Evolutionary conservation across 2,113 vertebrate genomes (phyloP), one percentile per base, ranked within the genome.

Genomic region (Tenrec ecaudatus): DNA sequence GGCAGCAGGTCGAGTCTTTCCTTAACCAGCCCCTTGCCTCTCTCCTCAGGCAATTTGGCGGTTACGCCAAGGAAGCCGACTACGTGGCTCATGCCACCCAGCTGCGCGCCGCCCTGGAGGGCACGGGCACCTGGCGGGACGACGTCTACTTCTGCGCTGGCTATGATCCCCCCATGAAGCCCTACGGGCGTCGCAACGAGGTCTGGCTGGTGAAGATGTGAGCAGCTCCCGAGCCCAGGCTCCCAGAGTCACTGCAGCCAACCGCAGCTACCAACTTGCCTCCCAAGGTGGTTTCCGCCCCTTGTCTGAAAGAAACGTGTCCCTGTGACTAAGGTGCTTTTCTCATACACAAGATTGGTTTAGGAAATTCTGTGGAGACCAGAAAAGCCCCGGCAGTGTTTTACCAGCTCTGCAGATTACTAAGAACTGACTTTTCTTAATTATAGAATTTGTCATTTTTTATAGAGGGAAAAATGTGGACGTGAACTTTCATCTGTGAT

Each of bases 121-220:
- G 98, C 47, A 98, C 98, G 0, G 98, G 97, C n/a, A 96, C 98
- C 1, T 99, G 97, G 91, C 97, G 89, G 81, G 98, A 98, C 36
- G 99, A 99, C 92, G 95, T 98, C 96, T 99, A 99, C 96, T 97
- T 99, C 96, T 99, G 99, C 96, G 98, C 98, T 0, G 99, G 98
- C 14, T 99, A 99, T 0, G 99, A 99, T 95, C 98, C 99, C 0
- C 99, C 99, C 1, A 98, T 99, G 98, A 99, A 99, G 96, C 99
- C 98, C 84, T 99, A 99, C 0, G 98, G 98, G 88, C 98, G 99
- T 19, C 98, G 98, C 78, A 99, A 99, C 1, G 99, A 99, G 96
- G 97, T 99, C 95, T 99, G 99, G 99, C 98, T 99, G 87, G 96
- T 99, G 96, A 99, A 99, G 94, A 97, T 98, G 33, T 98, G 96